Base-by-base conservation (phyloP, 2,113 vertebrate species). In the Ailurus styani region DNA sequence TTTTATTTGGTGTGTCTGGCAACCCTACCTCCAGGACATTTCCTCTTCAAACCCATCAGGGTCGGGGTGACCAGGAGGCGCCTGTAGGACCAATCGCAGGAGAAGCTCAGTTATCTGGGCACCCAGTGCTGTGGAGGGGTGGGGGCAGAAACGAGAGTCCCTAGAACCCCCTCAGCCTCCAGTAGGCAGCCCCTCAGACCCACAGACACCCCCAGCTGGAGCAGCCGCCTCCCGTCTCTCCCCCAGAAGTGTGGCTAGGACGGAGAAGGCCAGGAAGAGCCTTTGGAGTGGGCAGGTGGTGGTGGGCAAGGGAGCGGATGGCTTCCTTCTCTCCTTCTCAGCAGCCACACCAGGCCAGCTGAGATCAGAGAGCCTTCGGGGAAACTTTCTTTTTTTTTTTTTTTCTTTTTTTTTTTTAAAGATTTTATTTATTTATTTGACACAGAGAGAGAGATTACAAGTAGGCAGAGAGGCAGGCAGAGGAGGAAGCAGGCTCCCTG, bases 381-480 rank as follows among this genome's bases (percentile, higher is more conserved):
- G 90, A 68, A 72, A 93, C 94, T 96, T 94, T 94, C 94, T 93
- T 70, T 95, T 81, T 93, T 96, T 94, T 94, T 93, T 93, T 70
- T 95, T 81, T n/a, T n/a, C n/a, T n/a, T n/a, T n/a, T n/a, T n/a
- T n/a, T n/a, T n/a, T n/a, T n/a, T n/a, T n/a, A n/a, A n/a, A n/a
- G n/a, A n/a, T n/a, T n/a, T n/a, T n/a, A n/a, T n/a, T n/a, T n/a
- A n/a, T n/a, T n/a, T n/a, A n/a, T n/a, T n/a, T n/a, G n/a, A n/a
- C n/a, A n/a, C n/a, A n/a, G n/a, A n/a, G n/a, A n/a, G n/a, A n/a
- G n/a, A n/a, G n/a, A n/a, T n/a, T n/a, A n/a, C n/a, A n/a, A n/a
- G n/a, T n/a, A n/a, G n/a, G n/a, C n/a, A n/a, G n/a, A n/a, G n/a
- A n/a, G n/a, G n/a, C n/a, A n/a, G n/a, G n/a, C n/a, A n/a, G n/a